These are phyloP conservation scores for Lepidocolaptes lacrymiger DNA, from an alignment of 2,797 vertebrate species.

Conservation along the genomic window DNA sequence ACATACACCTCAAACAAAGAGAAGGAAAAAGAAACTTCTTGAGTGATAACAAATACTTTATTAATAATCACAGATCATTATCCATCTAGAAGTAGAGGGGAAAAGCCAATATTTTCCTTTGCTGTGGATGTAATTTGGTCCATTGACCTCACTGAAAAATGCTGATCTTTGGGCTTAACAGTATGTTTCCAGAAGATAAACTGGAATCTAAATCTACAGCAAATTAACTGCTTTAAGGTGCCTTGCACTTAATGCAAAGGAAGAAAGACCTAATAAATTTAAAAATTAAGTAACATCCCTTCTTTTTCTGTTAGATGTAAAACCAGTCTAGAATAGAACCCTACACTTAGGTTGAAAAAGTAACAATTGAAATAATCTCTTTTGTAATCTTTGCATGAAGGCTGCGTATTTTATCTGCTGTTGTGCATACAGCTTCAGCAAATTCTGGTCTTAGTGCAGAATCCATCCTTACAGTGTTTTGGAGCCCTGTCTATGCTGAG, in stretches of 20 bases:
- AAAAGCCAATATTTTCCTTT: not conserved
- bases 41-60: not conserved
- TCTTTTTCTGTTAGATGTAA: not conserved
- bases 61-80: not conserved
- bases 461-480: not conserved
- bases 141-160: not conserved
- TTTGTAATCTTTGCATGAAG: not conserved
- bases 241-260: not conserved
- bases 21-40: not conserved
- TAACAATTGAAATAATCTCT: not conserved
- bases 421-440: not conserved
- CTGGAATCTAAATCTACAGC: not conserved
- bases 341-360: not conserved
- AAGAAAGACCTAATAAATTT: not conserved
- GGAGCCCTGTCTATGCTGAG: not conserved
- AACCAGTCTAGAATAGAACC: not conserved
- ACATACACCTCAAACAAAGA: not conserved
- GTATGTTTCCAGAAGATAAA: not conserved
- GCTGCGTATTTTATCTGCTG: not conserved
- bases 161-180: not conserved
- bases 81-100: not conserved
- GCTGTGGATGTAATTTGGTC: not conserved
- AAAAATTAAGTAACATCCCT: not conserved
- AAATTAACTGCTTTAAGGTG: not conserved
- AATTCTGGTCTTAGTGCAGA: not conserved